Base-by-base conservation (phyloP, 2,113 vertebrate species). In the Alaudala cheleensis region DNA sequence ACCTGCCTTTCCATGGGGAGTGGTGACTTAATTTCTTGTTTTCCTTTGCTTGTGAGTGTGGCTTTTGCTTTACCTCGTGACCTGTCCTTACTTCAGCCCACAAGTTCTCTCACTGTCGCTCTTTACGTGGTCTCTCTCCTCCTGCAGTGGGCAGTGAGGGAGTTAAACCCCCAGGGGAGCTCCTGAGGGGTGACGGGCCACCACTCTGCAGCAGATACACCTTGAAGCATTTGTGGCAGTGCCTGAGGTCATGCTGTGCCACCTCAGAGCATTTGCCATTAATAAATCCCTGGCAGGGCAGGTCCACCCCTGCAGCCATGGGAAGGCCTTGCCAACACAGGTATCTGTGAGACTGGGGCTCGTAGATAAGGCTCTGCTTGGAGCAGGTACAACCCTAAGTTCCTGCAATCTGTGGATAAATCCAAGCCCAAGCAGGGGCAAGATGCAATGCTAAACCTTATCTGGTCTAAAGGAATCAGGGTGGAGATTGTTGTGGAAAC, bases 321-420 rank as follows among this genome's bases (percentile, higher is more conserved):
- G 42, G 61, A 33, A 62, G 22, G 57, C 39, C 33, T 6, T 54
- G 39, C 16, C 0, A 0, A 17, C 33, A 10, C 0, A 0, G 24
- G 4, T 15, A 0, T 11, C 70, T 29, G 8, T 49, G 44, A 50
- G 51, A 26, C 37, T 14, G 13, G 7, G 13, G 7, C 22, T 51
- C 0, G 0, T 5, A 5, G 9, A 19, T 11, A 18, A 31, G 22
- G 14, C 61, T 37, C 14, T 12, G 0, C 83, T 37, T 39, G 72
- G 45, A 23, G 22, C 18, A 77, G 45, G 22, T 33, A 45, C 18
- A 33, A 4, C 39, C 39, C 28, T 33, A 13, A 23, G 14, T 28
- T 23, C 37, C 22, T 67, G 83, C 22, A 60, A 5, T 19, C 39
- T 45, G 18, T 22, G 39, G 18, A 10, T 33, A 19, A 39, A 18